Evolutionary conservation across 1,140 invertebrate species (phyloP).

Genomic region (Meloidogyne floridensis): DNA sequence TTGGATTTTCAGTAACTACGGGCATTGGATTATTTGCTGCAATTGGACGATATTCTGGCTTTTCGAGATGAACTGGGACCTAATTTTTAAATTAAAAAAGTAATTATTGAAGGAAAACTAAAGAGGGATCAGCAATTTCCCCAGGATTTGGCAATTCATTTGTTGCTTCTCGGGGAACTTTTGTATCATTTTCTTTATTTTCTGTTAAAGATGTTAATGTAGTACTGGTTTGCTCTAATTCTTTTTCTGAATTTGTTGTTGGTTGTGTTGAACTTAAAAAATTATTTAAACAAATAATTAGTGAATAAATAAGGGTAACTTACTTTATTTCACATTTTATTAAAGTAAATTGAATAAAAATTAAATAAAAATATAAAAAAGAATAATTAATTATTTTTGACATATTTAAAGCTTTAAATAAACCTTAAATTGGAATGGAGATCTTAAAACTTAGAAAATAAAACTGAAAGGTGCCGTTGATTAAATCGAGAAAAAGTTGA

Average conservation of each 20-base stretch:
- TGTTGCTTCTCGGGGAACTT: not conserved
- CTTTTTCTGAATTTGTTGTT: not conserved
- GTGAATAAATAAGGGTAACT: not conserved
- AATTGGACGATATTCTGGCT: slow-evolving; percentile 34
- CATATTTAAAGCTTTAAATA: not conserved
- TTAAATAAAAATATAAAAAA: not conserved
- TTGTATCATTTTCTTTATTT: not conserved
- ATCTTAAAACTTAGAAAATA: too few relatives aligned
- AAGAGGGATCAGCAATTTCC: slow-evolving; percentile 29
- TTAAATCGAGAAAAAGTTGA: too few relatives aligned
- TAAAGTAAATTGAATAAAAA: not conserved
- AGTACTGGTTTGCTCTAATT: too few relatives aligned
- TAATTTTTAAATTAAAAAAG: not conserved
- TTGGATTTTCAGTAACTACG: slow-evolving; percentile 11
- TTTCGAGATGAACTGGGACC: slow-evolving; percentile 20
- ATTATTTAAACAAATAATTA: not conserved
- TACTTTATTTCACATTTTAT: not conserved
- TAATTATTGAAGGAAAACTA: not conserved
- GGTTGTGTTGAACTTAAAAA: not conserved
- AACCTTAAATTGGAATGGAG: not conserved
- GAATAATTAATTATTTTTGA: not conserved
- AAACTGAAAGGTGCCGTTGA: too few relatives aligned
- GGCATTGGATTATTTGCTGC: slow-evolving; percentile 2
- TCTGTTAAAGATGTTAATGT: not conserved
- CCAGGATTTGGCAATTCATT: slow-evolving; percentile 21